These are phyloP conservation scores for Eclectus roratus DNA, from an alignment of 2,113 vertebrate genomes.

Conservation along the genomic window DNA sequence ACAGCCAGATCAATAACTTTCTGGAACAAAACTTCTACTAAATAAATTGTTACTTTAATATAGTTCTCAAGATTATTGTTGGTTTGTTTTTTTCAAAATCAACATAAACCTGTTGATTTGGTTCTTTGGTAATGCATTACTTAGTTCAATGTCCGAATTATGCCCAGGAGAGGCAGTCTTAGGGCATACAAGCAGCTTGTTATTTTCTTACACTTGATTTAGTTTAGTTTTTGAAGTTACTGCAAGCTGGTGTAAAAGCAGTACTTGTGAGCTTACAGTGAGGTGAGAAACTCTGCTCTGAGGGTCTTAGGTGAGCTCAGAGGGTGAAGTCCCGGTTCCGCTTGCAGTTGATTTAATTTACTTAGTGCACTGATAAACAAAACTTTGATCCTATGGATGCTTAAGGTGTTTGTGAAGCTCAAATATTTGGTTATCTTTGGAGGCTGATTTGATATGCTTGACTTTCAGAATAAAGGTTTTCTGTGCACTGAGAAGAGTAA, in stretches of 20 bases:
- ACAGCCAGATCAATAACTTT: background rate
- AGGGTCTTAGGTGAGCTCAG: background rate
- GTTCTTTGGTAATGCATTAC: background rate
- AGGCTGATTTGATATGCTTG: background rate
- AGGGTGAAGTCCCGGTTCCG: background rate
- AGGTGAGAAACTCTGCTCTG: background rate
- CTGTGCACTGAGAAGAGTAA: background rate
- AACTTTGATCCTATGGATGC: constrained; percentile 41
- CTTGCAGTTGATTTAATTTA: constrained; percentile 36
- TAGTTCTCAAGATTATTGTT: background rate
- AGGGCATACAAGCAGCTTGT: background rate
- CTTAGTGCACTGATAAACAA: constrained; percentile 34
- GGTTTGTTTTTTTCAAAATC: background rate
- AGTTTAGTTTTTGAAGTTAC: background rate
- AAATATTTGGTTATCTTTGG: constrained; percentile 40
- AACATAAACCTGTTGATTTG: background rate
- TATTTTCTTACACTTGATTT: background rate
- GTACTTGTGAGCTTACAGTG: background rate
- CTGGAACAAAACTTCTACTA: background rate
- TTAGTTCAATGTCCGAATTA: background rate
- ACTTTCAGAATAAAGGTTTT: background rate
- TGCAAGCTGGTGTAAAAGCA: background rate
- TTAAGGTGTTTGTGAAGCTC: constrained; percentile 30
- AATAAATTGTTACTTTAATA: background rate
- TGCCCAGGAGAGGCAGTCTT: background rate